A percentile compares a stretch with the other conserved stretches of the same genome.
Evolutionary conservation across 2,113 vertebrate species (phyloP).

Genomic region (Forbesichthys agassizii): DNA sequence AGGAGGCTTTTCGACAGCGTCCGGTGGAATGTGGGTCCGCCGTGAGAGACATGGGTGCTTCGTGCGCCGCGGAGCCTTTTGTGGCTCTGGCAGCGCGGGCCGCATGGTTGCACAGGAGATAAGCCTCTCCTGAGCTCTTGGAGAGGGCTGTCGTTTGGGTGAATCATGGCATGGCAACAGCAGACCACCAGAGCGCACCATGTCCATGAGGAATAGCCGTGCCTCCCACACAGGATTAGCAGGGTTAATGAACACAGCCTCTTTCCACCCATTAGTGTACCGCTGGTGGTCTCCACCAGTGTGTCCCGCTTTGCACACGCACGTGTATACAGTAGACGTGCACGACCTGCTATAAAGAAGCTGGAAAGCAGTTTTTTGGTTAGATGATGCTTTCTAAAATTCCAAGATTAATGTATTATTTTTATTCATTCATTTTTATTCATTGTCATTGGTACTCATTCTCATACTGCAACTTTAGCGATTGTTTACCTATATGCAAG

Average conservation of each 20-base stretch:
- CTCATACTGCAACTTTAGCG: no score
- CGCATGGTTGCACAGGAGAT: constrained; percentile 41
- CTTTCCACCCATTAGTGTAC: constrained; percentile 29
- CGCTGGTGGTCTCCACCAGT: not conserved
- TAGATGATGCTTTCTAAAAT: no score
- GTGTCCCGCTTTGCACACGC: constrained; percentile 21
- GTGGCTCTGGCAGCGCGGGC: constrained; percentile 45
- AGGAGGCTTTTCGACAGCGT: constrained; percentile 55
- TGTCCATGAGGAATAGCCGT: constrained; percentile 57
- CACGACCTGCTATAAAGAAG: no score
- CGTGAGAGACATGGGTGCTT: constrained; percentile 67
- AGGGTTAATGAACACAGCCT: constrained; percentile 63
- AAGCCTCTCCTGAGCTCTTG: constrained; percentile 36
- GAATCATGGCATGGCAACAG: constrained; percentile 61
- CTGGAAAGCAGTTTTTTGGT: no score
- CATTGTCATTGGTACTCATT: no score
- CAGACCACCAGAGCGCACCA: constrained; percentile 50
- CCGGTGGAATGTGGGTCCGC: constrained; percentile 70
- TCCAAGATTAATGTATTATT: no score
- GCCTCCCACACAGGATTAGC: constrained; percentile 51
- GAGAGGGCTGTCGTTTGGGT: constrained; percentile 45
- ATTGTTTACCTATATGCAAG: no score
- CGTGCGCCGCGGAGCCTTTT: constrained; percentile 39
- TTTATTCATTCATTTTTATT: no score
- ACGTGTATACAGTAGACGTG: constrained; percentile 1